phyloP scores from a whole-genome alignment of 2,888 invertebrate genomes.

The Ditula angustiorana region DNA sequence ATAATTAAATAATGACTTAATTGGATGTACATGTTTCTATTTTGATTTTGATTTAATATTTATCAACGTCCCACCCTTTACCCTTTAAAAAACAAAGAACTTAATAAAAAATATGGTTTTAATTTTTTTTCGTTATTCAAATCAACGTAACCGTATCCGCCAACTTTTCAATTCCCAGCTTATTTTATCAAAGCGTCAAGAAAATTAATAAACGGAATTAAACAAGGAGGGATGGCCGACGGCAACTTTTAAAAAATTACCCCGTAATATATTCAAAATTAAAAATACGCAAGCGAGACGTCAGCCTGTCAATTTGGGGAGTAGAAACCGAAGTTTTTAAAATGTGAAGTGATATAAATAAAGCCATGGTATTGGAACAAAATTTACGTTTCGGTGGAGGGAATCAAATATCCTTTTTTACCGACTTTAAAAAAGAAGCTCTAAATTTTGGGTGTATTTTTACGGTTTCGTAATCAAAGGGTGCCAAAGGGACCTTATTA shows the following conservation, averaged over 20 bases:
- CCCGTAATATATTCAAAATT: conserved; percentile 66
- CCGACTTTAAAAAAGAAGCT: too few species aligned
- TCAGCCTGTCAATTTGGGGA: conserved; percentile 54
- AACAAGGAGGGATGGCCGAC: conserved; percentile 61
- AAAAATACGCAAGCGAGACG: conserved; percentile 49
- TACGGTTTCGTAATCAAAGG: too few species aligned
- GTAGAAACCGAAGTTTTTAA: conserved; percentile 13
- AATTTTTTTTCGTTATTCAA: conserved; percentile 55
- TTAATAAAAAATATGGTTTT: conserved; percentile 34
- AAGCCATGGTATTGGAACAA: background rate
- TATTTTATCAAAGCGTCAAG: conserved; percentile 59
- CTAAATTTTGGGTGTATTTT: too few species aligned
- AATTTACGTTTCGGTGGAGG: background rate
- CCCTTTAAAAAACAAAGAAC: conserved; percentile 8
- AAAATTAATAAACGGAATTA: conserved; percentile 63
- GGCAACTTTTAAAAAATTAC: conserved; percentile 68
- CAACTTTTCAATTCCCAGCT: conserved; percentile 62
- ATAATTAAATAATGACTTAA: too few species aligned
- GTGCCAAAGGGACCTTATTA: too few species aligned
- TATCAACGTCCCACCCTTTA: too few species aligned
- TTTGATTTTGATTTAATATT: too few species aligned
- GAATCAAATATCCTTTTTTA: background rate
- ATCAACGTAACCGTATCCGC: conserved; percentile 53
- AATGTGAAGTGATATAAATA: conserved; percentile 17
- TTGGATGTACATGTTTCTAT: too few species aligned